phyloP scores from a whole-genome alignment of 2,113 vertebrate genomes.

The Henicopernis longicauda region DNA sequence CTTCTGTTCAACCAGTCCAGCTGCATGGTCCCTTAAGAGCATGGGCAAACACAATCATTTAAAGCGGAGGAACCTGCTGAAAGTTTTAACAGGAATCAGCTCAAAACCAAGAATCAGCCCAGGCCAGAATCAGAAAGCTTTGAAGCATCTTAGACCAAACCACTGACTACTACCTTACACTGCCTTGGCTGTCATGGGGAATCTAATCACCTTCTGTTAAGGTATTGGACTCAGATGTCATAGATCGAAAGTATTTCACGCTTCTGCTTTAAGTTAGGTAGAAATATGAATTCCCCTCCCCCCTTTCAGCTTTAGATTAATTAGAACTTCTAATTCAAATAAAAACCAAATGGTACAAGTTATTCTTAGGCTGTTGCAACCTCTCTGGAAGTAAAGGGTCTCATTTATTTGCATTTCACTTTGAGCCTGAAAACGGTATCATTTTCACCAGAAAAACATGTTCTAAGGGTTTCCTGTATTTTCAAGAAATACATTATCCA shows the following conservation, averaged over 20 bases:
- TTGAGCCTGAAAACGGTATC: neutral
- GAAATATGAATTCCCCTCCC: neutral
- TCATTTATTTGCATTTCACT: neutral
- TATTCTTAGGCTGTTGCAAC: neutral
- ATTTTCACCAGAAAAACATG: neutral
- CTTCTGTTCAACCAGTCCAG: neutral
- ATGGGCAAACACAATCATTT: too few species aligned
- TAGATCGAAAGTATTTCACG: too few species aligned
- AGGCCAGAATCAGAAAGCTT: neutral
- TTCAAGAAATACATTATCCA: neutral
- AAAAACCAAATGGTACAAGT: neutral
- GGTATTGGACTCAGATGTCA: fast-evolving
- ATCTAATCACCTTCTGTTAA: neutral
- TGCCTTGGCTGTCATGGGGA: neutral
- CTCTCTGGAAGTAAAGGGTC: neutral
- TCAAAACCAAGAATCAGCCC: neutral
- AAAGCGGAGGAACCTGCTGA: neutral
- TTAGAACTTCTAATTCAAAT: neutral
- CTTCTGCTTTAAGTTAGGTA: neutral
- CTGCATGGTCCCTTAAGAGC: too few species aligned
- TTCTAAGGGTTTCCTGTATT: neutral
- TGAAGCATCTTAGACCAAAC: neutral
- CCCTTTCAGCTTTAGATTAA: neutral
- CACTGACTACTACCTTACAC: neutral
- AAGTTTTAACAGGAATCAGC: neutral